Conservation (phyloP, 2,113 vertebrate genomes). For the Mesitornis unicolor region DNA sequence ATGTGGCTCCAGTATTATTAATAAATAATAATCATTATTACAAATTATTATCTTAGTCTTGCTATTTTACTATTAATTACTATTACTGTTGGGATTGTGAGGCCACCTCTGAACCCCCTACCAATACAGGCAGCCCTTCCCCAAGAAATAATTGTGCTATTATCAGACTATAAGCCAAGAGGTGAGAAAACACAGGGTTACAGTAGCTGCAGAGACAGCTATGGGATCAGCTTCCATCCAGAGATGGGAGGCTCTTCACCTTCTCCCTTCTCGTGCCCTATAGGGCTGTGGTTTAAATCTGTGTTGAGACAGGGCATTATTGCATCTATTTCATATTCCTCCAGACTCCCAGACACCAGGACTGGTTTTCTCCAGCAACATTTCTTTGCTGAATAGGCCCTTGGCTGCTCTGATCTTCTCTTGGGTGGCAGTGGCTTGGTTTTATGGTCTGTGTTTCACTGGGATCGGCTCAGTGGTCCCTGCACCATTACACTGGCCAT, state of each 20-base stretch:
- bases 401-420: neutral
- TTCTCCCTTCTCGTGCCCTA: neutral
- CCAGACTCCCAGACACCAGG: neutral
- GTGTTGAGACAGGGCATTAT: neutral
- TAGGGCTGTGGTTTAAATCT: neutral
- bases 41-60: neutral
- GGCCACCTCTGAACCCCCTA: neutral
- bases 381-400: neutral
- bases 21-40: neutral
- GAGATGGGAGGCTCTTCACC: neutral
- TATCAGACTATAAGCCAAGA: neutral
- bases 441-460: neutral
- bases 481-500: fast-evolving
- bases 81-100: neutral
- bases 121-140: neutral
- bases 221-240: neutral
- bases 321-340: neutral
- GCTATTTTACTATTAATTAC: neutral
- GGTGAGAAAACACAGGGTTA: neutral
- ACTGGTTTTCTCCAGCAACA: neutral
- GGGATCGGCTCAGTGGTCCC: fast-evolving
- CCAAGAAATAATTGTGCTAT: neutral
- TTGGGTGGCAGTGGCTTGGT: neutral
- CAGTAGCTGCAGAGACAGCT: neutral
- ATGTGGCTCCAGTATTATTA: neutral